Percentiles rank a stretch among this genome's conserved stretches.
These are phyloP conservation scores for Polymixis flavicincta DNA, from an alignment of 2,888 invertebrate genomes.

Conservation along the genomic window DNA sequence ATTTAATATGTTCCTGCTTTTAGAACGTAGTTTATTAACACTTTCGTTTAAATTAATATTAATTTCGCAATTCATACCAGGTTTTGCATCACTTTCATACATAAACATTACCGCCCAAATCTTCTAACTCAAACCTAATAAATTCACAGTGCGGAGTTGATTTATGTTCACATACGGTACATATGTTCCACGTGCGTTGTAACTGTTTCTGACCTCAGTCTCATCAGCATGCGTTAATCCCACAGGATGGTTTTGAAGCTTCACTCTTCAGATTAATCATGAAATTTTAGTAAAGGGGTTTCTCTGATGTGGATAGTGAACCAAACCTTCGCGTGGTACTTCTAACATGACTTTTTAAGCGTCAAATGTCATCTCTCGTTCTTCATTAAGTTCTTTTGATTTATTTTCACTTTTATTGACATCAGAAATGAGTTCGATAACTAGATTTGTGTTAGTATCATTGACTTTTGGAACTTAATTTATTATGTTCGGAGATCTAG, in stretches of 20 bases:
- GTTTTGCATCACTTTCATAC: slow-evolving; percentile 33
- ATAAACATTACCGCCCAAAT: slow-evolving; percentile 57
- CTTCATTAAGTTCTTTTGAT: background rate
- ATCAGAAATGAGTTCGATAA: background rate
- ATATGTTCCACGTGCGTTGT: slow-evolving; percentile 81
- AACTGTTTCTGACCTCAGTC: slow-evolving; percentile 85
- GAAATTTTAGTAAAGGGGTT: slow-evolving; percentile 51
- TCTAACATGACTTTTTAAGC: background rate
- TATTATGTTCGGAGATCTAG: slow-evolving; percentile 10
- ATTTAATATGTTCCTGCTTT: slow-evolving; percentile 21
- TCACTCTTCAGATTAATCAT: slow-evolving; percentile 65
- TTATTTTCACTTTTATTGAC: background rate
- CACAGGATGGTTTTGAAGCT: slow-evolving; percentile 69
- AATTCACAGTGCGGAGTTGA: slow-evolving; percentile 81
- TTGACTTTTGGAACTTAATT: slow-evolving; percentile 28
- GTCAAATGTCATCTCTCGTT: background rate
- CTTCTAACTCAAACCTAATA: slow-evolving; percentile 67
- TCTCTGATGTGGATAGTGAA: slow-evolving; percentile 4
- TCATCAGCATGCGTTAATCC: slow-evolving; percentile 84
- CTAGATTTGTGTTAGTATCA: background rate
- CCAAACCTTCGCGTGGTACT: background rate
- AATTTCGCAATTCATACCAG: slow-evolving; percentile 32
- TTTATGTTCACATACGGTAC: slow-evolving; percentile 85
- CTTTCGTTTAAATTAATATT: slow-evolving; percentile 32
- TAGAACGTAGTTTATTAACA: slow-evolving; percentile 19